Evolutionary conservation across 2,797 vertebrate genomes (phyloP).

Genomic region (Syncerus caffer): DNA sequence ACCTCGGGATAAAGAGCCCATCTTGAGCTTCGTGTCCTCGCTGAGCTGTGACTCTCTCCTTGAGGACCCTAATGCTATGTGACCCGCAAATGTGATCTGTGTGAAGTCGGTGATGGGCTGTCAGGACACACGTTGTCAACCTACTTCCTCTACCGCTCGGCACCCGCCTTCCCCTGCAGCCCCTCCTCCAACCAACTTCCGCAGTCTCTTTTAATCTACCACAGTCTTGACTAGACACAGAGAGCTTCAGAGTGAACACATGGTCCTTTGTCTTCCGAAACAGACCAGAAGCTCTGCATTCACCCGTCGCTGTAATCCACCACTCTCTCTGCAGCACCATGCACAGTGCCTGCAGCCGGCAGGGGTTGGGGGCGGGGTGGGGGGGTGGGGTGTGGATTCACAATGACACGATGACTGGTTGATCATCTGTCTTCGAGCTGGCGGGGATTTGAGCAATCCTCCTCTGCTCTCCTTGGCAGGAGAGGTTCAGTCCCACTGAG

Average conservation of each 20-base stretch:
- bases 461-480: background rate
- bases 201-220: background rate
- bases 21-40: background rate
- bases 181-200: background rate
- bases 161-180: background rate
- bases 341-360: background rate
- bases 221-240: fast-evolving
- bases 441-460: fast-evolving
- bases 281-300: fast-evolving
- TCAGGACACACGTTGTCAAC: background rate
- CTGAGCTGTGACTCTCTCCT: background rate
- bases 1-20: background rate
- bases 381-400: fast-evolving
- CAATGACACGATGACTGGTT: fast-evolving
- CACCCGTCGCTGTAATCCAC: fast-evolving
- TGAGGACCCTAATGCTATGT: too few species aligned
- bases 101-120: fast-evolving
- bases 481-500: background rate
- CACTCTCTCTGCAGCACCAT: background rate
- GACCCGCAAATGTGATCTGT: background rate
- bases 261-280: background rate
- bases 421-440: background rate
- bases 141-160: fast-evolving
- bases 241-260: background rate
- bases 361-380: too few species aligned